Percentiles rank a stretch among this genome's conserved stretches.
These are phyloP conservation scores for Zosterops japonicus DNA, from an alignment of 2,113 vertebrate species.

Conservation along the genomic window DNA sequence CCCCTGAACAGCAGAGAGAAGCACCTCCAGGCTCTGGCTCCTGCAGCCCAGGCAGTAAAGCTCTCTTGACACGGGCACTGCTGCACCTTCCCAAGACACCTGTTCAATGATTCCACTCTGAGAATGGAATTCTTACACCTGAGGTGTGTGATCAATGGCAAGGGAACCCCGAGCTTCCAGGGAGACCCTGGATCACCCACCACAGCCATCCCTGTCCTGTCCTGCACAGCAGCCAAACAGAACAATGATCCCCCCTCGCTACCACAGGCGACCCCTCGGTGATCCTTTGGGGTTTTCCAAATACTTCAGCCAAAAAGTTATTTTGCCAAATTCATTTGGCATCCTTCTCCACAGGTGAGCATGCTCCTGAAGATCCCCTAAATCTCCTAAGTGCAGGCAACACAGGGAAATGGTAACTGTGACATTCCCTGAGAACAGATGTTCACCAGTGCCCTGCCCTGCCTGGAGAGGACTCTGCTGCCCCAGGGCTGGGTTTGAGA, in stretches of 20 bases:
- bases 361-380: neutral
- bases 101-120: accelerated
- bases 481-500: neutral
- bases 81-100: accelerated
- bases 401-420: too few relatives aligned
- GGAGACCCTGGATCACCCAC: neutral
- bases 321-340: neutral
- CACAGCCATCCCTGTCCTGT: accelerated
- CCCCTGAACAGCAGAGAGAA: neutral
- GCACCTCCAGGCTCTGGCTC: neutral
- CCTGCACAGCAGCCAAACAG: too few relatives aligned
- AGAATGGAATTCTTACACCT: neutral
- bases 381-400: neutral
- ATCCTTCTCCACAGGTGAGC: neutral
- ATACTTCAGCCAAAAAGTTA: neutral
- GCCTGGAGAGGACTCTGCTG: neutral
- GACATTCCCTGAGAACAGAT: neutral
- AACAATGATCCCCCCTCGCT: too few relatives aligned
- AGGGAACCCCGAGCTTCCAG: neutral
- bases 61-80: accelerated
- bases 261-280: too few relatives aligned
- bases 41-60: neutral
- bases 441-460: neutral
- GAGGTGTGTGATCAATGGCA: neutral
- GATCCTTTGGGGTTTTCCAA: neutral